Percentiles rank a stretch among this genome's conserved stretches.
These are phyloP conservation scores for Nicator chloris DNA, from an alignment of 2,113 vertebrate species.

Conservation along the genomic window DNA sequence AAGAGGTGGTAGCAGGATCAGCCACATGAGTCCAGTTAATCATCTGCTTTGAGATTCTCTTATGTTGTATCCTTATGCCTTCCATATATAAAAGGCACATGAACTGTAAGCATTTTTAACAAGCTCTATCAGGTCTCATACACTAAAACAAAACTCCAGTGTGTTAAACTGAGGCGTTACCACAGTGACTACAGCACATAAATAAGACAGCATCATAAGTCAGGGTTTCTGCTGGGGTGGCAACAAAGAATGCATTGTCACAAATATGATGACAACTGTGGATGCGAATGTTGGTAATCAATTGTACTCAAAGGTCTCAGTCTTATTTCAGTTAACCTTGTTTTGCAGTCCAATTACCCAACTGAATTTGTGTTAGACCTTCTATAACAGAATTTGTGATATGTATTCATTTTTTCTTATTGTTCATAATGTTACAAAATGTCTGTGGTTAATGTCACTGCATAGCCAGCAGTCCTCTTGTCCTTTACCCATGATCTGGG, in stretches of 20 bases:
- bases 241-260: neutral
- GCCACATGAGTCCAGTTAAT: fast-evolving
- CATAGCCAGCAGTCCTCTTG: neutral
- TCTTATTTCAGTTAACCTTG: neutral
- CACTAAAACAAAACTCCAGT: neutral
- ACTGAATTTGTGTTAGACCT: neutral
- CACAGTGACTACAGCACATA: neutral
- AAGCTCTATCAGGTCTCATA: neutral
- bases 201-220: neutral
- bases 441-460: neutral
- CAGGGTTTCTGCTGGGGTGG: neutral
- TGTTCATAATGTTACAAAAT: neutral
- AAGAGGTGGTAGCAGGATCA: neutral
- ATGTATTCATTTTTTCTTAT: neutral
- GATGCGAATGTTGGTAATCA: neutral
- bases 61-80: neutral
- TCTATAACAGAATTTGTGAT: neutral
- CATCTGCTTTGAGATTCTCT: neutral
- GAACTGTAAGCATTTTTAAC: neutral
- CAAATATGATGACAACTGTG: neutral
- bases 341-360: neutral
- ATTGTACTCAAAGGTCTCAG: neutral
- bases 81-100: neutral
- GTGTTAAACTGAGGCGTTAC: neutral
- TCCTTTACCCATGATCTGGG: neutral